A percentile compares a stretch with the other conserved stretches of the same genome.
These are phyloP conservation scores for Sarcophaga bullata DNA, from an alignment of 1,140 invertebrate species.

Conservation along the genomic window DNA sequence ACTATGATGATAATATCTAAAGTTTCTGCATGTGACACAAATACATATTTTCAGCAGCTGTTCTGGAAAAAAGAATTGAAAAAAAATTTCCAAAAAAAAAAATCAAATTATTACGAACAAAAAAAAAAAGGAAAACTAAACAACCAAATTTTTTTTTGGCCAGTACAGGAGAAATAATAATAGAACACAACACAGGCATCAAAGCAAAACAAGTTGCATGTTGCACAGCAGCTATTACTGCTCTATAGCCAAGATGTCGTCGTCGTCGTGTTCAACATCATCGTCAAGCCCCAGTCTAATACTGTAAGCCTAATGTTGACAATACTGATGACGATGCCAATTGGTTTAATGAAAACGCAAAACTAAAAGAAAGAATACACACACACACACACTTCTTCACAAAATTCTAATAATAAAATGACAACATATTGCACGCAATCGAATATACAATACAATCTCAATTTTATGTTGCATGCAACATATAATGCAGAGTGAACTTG, in stretches of 20 bases:
- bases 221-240: background rate
- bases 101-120: background rate
- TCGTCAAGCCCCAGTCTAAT: too few species aligned
- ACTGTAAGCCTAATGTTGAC: background rate
- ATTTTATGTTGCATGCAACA: too few species aligned
- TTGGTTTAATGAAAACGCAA: background rate
- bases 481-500: too few species aligned
- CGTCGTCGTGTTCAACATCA: background rate
- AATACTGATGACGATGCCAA: background rate
- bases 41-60: conserved; percentile 23
- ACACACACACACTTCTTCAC: background rate
- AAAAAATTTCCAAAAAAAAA: background rate
- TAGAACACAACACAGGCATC: background rate
- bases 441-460: too few species aligned
- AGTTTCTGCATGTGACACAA: conserved; percentile 7
- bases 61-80: background rate
- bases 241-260: background rate
- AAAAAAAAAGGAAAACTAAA: background rate
- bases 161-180: background rate
- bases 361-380: too few species aligned
- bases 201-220: conserved; percentile 19
- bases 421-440: conserved; percentile 24
- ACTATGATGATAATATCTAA: background rate
- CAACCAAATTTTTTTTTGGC: background rate
- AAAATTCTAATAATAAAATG: conserved; percentile 18